phyloP scores from a whole-genome alignment of 2,888 invertebrate species.

The Clepsis dumicolana region DNA sequence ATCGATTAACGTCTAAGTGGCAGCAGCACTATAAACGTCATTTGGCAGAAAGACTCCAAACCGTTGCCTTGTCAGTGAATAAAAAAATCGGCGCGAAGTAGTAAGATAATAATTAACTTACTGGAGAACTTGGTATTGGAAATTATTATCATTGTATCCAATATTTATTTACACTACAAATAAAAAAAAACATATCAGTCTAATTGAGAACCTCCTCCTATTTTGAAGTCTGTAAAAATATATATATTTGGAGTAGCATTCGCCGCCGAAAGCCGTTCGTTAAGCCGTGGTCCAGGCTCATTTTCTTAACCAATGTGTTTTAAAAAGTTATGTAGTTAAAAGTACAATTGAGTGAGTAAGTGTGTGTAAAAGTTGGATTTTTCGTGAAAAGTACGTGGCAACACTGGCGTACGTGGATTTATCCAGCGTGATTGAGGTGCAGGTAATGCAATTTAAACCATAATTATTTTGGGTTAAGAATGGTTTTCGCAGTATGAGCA shows the following conservation, averaged over 20 bases:
- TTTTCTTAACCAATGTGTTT: not conserved
- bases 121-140: too few relatives aligned
- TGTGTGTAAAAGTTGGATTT: conserved; percentile 41
- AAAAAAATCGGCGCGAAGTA: not conserved
- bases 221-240: not conserved
- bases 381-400: conserved; percentile 68
- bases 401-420: conserved; percentile 91
- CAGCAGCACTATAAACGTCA: conserved; percentile 15
- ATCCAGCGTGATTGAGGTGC: conserved; percentile 91
- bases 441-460: conserved; percentile 78
- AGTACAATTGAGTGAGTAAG: conserved; percentile 22
- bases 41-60: conserved; percentile 5
- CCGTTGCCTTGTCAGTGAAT: not conserved
- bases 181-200: too few relatives aligned
- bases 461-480: not conserved
- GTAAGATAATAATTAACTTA: not conserved
- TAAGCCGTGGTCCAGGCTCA: not conserved
- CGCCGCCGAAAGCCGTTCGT: not conserved
- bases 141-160: too few relatives aligned
- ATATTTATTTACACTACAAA: too few relatives aligned
- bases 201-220: too few relatives aligned
- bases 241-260: not conserved
- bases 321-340: conserved; percentile 22
- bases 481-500: too few relatives aligned
- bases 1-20: conserved; percentile 17